Conservation (phyloP, 2,113 vertebrate genomes). For the Clarias magur region DNA sequence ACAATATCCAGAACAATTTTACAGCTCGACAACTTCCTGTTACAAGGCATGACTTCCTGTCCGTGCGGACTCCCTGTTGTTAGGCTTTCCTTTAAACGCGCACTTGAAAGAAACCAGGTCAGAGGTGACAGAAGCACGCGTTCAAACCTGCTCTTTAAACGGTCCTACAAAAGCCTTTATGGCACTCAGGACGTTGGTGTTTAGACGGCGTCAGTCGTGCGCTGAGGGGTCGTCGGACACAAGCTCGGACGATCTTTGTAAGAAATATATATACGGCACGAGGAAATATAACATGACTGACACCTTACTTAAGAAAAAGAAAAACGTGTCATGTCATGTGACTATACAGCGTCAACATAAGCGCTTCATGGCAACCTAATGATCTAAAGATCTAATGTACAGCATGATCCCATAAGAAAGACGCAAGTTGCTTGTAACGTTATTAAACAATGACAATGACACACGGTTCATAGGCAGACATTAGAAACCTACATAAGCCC, state of each 20-base stretch:
- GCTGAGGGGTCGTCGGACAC: background rate
- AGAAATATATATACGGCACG: background rate
- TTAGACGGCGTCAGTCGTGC: background rate
- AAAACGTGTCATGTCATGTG: no score
- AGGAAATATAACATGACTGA: no score
- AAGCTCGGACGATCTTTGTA: background rate
- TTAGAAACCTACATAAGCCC: background rate
- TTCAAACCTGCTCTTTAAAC: background rate
- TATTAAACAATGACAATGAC: no score
- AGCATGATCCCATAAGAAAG: background rate
- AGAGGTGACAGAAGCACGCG: conserved; percentile 35
- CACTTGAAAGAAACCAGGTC: conserved; percentile 45
- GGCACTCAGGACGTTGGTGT: background rate
- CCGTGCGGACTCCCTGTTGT: conserved; percentile 14
- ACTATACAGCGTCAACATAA: background rate
- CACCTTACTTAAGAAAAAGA: no score
- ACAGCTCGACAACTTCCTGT: conserved; percentile 54
- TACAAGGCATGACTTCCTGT: conserved; percentile 48
- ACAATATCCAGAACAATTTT: conserved; percentile 41
- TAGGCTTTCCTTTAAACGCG: conserved; percentile 32
- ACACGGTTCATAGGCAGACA: no score
- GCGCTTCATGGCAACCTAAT: background rate
- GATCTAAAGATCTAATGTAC: background rate
- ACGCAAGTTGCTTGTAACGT: no score
- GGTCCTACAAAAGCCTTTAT: background rate